Evolutionary conservation across 2,113 vertebrate species (phyloP).

Genomic region (Odontophorus gujanensis): DNA sequence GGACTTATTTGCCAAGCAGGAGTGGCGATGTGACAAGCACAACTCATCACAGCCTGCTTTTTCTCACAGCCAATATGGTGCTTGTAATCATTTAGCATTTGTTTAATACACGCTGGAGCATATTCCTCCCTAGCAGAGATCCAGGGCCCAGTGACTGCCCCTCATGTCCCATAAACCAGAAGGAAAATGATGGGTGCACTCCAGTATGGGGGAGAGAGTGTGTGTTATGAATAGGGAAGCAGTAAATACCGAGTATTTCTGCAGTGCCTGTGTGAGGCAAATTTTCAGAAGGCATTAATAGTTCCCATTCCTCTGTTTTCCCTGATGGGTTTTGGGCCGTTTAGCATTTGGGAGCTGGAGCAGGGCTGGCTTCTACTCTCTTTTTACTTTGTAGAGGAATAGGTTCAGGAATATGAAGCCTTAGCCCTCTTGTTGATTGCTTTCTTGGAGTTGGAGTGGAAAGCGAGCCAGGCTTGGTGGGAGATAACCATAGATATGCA

Average conservation of each 20-base stretch:
- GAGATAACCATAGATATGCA: fast-evolving
- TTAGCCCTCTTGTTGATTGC: neutral
- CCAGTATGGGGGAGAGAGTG: too few relatives aligned
- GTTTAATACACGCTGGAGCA: neutral
- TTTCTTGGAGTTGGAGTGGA: neutral
- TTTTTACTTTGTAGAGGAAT: neutral
- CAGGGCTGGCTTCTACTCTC: neutral
- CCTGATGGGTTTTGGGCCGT: neutral
- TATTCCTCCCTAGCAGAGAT: neutral
- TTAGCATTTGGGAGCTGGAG: neutral
- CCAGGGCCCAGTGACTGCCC: fast-evolving
- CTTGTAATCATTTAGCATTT: neutral
- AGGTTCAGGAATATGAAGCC: neutral
- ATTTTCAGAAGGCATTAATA: neutral
- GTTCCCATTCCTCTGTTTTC: neutral
- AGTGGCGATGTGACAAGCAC: neutral
- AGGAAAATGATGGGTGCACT: neutral
- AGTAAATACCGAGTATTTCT: neutral
- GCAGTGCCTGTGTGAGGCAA: neutral
- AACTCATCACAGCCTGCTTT: neutral
- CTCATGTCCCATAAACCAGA: fast-evolving
- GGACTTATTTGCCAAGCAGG: neutral
- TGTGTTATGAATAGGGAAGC: too few relatives aligned
- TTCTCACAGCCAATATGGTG: neutral
- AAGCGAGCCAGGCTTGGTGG: neutral